Conservation (phyloP, 2,797 vertebrate genomes). For the Xiphorhynchus erythropygius region DNA sequence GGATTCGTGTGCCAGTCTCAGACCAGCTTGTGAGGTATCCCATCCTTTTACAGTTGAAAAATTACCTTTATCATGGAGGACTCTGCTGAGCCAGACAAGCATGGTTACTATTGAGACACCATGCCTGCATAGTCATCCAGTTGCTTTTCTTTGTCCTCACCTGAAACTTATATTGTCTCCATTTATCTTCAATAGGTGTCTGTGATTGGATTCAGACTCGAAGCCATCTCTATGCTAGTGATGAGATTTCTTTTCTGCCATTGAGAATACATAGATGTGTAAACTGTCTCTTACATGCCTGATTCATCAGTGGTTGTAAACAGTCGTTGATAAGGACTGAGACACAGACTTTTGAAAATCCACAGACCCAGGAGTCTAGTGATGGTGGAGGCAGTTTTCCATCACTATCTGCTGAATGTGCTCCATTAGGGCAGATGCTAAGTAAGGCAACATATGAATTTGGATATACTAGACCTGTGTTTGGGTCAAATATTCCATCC, state of each 20-base stretch:
- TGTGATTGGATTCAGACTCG: neutral
- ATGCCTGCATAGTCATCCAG: neutral
- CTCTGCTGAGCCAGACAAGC: neutral
- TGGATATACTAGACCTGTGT: neutral
- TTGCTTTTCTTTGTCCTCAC: neutral
- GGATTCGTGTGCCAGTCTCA: neutral
- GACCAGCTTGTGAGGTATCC: neutral
- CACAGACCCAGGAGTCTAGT: neutral
- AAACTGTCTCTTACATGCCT: neutral
- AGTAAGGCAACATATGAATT: neutral
- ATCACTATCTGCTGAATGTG: neutral
- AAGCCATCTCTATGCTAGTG: neutral
- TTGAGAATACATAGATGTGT: accelerated
- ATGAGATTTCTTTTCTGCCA: neutral
- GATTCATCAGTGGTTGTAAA: neutral
- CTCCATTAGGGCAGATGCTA: neutral
- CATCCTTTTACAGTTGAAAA: neutral
- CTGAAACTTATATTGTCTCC: neutral
- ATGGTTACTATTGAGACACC: neutral
- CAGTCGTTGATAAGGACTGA: neutral
- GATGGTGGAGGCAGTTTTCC: neutral
- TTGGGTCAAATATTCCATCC: neutral
- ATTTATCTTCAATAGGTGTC: neutral
- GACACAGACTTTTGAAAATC: neutral
- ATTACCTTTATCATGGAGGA: neutral